Evolutionary conservation across 2,797 vertebrate genomes (phyloP), one percentile per base, ranked within the genome.

Genomic region (Aulostomus chinensis): DNA sequence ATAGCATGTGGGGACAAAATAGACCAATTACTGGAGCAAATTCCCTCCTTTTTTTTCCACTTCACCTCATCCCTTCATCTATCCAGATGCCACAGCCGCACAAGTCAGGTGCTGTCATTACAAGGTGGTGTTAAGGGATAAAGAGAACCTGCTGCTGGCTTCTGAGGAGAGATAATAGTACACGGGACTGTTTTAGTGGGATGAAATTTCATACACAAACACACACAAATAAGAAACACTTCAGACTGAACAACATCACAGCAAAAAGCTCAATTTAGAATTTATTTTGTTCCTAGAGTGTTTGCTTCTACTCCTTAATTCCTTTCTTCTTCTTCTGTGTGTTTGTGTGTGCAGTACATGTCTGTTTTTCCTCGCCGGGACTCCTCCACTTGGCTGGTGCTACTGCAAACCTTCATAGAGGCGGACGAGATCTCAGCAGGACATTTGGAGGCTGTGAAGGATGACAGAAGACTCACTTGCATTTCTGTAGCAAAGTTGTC

Each of bases 401-500:
- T 61, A 61, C 54, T 67, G 39, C 33, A 32, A 72, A 28, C 46
- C 16, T 11, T 40, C 12, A 15, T 38, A 2, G 2, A 61, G 56
- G 10, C 13, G 39, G 39, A 48, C 8, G 59, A 51, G 46, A 59
- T 36, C 67, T 59, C 67, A 61, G 52, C 31, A 18, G 56, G 67
- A 42, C 2, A 5, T 57, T 54, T 14, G 47, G 34, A 56, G 31
- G 29, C 56, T 68, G 51, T 46, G 47, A 52, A 50, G 31, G 64
- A 69, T 13, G 49, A 24, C 61, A 40, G 52, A 71, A 28, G 51
- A 32, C n/a, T n/a, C n/a, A n/a, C n/a, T n/a, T n/a, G n/a, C n/a
- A n/a, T 75, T 81, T 74, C 50, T 63, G 78, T 49, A 63, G 46
- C 30, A 75, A 65, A 60, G 54, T 58, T 60, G 28, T 34, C 34